These are phyloP conservation scores for Acinonyx jubatus DNA, from an alignment of 2,113 vertebrate species.

Conservation along the genomic window DNA sequence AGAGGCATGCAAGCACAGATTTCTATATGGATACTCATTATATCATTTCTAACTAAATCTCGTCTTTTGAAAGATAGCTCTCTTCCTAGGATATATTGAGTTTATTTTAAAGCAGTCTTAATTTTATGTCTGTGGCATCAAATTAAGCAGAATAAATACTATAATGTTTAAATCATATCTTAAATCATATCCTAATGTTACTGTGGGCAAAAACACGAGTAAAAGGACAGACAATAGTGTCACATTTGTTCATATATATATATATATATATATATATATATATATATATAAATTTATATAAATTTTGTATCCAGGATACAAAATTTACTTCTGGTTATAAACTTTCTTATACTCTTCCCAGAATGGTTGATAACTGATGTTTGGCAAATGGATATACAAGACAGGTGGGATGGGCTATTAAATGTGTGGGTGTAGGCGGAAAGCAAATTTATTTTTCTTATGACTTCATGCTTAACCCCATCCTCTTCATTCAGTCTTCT, in stretches of 20 bases:
- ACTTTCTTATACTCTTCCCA: not conserved
- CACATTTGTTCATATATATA: not conserved
- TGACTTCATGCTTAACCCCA: not conserved
- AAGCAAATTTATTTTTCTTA: not conserved
- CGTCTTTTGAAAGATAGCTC: not conserved
- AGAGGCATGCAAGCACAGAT: not conserved
- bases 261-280: not conserved
- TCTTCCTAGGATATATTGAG: not conserved
- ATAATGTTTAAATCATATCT: not conserved
- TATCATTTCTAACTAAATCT: not conserved
- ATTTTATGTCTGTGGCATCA: conserved; percentile 2
- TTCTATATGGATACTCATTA: not conserved
- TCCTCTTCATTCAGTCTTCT: not conserved
- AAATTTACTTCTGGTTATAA: not conserved
- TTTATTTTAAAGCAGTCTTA: not conserved
- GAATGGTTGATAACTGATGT: not conserved
- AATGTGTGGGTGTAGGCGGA: not conserved
- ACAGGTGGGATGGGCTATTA: not conserved
- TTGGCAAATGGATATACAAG: not conserved
- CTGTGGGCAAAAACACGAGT: conserved; percentile 32
- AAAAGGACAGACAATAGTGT: not conserved
- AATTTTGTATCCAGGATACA: no score
- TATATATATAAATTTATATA: not conserved
- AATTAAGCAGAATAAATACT: conserved; percentile 40
- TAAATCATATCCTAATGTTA: conserved; percentile 45